These are phyloP conservation scores for Corydoras maculifer DNA, from an alignment of 2,113 vertebrate genomes.

Conservation along the genomic window DNA sequence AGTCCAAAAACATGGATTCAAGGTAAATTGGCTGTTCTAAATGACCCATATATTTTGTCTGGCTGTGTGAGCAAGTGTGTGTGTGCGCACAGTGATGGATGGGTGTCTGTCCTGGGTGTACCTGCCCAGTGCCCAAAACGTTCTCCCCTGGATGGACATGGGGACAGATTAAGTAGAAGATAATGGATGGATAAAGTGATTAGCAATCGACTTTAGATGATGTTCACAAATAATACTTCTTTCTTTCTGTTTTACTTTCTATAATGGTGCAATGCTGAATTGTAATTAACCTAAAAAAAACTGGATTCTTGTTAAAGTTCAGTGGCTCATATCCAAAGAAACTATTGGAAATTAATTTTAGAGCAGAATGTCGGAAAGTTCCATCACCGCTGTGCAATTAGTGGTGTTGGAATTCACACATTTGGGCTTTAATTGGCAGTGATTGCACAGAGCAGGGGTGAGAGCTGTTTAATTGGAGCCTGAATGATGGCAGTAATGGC, in stretches of 20 bases:
- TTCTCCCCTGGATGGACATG: too few relatives aligned
- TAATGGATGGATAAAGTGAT: too few relatives aligned
- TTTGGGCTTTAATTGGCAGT: conserved; percentile 46
- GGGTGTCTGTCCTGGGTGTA: too few relatives aligned
- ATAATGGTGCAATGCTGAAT: conserved; percentile 1
- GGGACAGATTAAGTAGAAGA: too few relatives aligned
- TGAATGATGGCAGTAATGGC: conserved; percentile 45
- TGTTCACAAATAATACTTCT: neutral
- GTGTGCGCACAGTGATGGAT: too few relatives aligned
- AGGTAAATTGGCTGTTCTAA: too few relatives aligned
- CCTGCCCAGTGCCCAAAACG: too few relatives aligned
- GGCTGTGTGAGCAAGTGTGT: too few relatives aligned
- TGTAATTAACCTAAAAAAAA: conserved; percentile 18
- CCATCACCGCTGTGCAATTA: conserved; percentile 41
- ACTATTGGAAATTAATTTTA: conserved; percentile 41
- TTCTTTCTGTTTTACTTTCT: conserved; percentile 4
- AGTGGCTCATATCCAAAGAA: conserved; percentile 30
- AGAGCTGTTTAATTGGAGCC: conserved; percentile 46
- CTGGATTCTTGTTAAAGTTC: conserved; percentile 19
- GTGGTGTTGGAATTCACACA: conserved; percentile 39
- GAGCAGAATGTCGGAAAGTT: conserved; percentile 40
- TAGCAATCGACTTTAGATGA: too few relatives aligned
- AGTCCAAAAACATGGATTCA: too few relatives aligned
- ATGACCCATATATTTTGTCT: too few relatives aligned
- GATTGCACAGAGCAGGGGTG: conserved; percentile 40